Evolutionary conservation across 2,797 vertebrate genomes (phyloP), one percentile per base, ranked within the genome.

Genomic region (Sylvia borin): DNA sequence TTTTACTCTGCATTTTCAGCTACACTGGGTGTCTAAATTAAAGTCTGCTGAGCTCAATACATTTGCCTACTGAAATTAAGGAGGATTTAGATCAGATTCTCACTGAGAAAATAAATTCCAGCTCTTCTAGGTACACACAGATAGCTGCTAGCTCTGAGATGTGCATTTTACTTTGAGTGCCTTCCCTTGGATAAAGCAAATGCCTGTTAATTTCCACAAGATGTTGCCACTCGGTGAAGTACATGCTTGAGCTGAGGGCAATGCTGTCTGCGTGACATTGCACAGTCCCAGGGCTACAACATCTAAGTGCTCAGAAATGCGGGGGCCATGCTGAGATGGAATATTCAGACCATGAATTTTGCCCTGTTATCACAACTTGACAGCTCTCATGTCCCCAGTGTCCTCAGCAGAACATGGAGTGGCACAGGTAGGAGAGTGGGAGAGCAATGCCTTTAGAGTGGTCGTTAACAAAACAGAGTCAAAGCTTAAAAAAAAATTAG

Each of bases 1-100:
- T 68, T 92, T 94, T 60, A 85, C 43, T 80, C 21, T 61, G 38
- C 50, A 74, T 93, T 93, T 96, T 74, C 42, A 88, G 38, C 71
- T 82, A 50, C 16, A 11, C 19, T 87, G 21, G 8, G 10, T 66
- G 13, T 60, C 64, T 82, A 66, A 85, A 85, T 79, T 53, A 84
- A 50, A 88, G 29, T 75, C 36, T 16, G 7, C 40, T 83, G 61
- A 77, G 51, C 48, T 87, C 64, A 76, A 5, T 71, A 55, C 38
- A 53, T 85, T 90, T 70, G 67, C 18, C 38, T 88, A 16, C 50
- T 43, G 57, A 92, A 95, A 83, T 83, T 60, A 80, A 77, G 36
- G 25, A 75, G 27, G 42, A 88, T 89, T 95, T 85, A 85, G 65
- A 64, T 88, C 64, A 61, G 5, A 67, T 92, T 66, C 51, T 92